Percentiles rank a stretch among this genome's conserved stretches.
These are phyloP conservation scores for Bucorvus abyssinicus DNA, from an alignment of 2,797 vertebrate species.

Conservation along the genomic window DNA sequence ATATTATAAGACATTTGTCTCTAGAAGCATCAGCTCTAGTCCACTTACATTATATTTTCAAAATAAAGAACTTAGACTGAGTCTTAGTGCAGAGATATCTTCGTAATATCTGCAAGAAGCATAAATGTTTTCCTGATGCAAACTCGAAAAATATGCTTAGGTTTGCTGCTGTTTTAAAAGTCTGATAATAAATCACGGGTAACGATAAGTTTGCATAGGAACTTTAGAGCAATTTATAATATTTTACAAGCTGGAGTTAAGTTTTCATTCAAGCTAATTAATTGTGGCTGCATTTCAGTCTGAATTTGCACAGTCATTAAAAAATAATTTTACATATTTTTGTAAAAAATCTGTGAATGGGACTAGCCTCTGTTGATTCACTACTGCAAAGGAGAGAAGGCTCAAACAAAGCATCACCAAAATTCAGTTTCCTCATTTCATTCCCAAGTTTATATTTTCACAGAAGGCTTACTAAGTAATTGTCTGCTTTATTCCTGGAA, in stretches of 20 bases:
- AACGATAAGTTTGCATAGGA: background rate
- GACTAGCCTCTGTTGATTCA: background rate
- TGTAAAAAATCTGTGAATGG: background rate
- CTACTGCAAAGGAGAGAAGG: background rate
- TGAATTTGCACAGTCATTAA: background rate
- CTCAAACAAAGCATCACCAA: background rate
- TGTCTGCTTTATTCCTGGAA: background rate
- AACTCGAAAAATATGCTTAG: background rate
- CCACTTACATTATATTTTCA: background rate
- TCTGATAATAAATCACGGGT: background rate
- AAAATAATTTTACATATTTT: background rate
- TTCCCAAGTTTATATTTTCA: background rate
- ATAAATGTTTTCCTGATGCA: background rate
- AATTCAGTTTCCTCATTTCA: background rate
- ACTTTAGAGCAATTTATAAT: background rate
- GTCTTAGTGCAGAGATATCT: background rate
- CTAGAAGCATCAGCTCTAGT: background rate
- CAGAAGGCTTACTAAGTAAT: accelerated
- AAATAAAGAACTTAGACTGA: background rate
- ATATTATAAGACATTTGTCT: background rate
- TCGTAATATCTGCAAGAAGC: background rate
- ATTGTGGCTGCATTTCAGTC: background rate
- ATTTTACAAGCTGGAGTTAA: background rate
- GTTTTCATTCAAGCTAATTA: background rate
- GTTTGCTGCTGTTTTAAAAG: background rate